Evolutionary conservation across 2,113 vertebrate genomes (phyloP).

Genomic region (Hemibagrus wyckioides): DNA sequence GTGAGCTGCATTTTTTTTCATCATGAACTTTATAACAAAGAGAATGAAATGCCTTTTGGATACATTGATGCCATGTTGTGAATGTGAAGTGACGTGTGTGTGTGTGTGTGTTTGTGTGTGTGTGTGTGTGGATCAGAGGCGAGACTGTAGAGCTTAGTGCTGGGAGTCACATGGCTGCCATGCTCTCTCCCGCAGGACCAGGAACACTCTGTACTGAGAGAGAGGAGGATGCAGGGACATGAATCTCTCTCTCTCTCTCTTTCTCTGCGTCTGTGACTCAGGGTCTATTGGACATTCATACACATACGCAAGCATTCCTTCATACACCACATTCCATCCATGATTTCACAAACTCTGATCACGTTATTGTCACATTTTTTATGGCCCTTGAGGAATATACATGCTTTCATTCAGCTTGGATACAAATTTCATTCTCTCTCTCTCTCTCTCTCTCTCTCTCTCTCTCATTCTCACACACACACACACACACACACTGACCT

Average conservation of each 20-base stretch:
- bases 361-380: not conserved
- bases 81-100: not conserved
- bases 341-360: slow-evolving; percentile 2
- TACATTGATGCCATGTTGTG: not conserved
- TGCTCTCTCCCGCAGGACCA: slow-evolving; percentile 50
- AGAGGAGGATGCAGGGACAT: slow-evolving; percentile 46
- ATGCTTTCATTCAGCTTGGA: not conserved
- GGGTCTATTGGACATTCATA: slow-evolving; percentile 19
- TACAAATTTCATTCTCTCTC: not conserved
- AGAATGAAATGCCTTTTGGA: not conserved
- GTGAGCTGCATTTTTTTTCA: not conserved
- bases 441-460: not conserved
- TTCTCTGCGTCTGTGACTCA: not conserved
- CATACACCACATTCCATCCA: not conserved
- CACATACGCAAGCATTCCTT: slow-evolving; percentile 28
- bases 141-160: slow-evolving; percentile 39
- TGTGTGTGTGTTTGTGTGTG: not conserved
- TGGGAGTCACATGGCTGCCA: slow-evolving; percentile 48
- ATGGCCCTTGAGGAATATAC: not conserved
- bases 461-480: not conserved
- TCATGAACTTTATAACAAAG: not conserved
- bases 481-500: slow-evolving; percentile 29
- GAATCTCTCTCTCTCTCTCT: slow-evolving; percentile 40
- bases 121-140: slow-evolving; percentile 37
- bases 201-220: slow-evolving; percentile 54